phyloP scores from a whole-genome alignment of 2,113 vertebrate species.

The Rhinoptilus africanus region DNA sequence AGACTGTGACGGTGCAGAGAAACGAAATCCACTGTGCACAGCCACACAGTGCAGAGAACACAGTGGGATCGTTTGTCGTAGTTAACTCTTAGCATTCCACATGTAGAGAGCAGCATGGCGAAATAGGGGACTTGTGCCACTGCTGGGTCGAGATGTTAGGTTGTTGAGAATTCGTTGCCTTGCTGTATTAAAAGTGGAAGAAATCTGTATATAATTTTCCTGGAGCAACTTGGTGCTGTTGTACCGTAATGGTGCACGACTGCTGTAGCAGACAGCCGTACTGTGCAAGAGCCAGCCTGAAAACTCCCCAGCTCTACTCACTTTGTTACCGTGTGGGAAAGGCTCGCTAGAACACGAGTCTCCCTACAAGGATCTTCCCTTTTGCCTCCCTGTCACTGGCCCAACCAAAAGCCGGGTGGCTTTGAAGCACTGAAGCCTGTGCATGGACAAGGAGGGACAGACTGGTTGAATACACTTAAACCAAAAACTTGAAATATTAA shows the following conservation, averaged over 20 bases:
- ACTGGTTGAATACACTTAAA: neutral
- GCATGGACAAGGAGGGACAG: rapidly evolving
- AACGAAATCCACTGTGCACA: neutral
- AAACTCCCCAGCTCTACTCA: neutral
- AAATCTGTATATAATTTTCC: neutral
- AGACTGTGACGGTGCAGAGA: neutral
- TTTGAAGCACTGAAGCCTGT: neutral
- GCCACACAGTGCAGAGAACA: neutral
- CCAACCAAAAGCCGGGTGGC: neutral
- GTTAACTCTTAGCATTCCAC: neutral
- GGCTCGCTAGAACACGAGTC: neutral
- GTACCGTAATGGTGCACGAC: neutral
- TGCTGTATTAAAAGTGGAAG: neutral
- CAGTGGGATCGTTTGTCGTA: neutral
- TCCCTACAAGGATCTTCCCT: neutral
- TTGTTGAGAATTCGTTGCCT: neutral
- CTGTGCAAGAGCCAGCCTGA: neutral
- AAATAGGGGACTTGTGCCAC: neutral
- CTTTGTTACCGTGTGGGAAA: neutral
- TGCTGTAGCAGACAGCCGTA: neutral
- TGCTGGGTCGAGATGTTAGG: neutral
- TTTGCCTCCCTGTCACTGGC: neutral
- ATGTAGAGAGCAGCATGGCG: neutral
- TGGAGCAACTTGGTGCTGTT: neutral
- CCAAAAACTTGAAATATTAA: neutral